Conservation (phyloP, 2,113 vertebrate genomes). For the Psophia crepitans region DNA sequence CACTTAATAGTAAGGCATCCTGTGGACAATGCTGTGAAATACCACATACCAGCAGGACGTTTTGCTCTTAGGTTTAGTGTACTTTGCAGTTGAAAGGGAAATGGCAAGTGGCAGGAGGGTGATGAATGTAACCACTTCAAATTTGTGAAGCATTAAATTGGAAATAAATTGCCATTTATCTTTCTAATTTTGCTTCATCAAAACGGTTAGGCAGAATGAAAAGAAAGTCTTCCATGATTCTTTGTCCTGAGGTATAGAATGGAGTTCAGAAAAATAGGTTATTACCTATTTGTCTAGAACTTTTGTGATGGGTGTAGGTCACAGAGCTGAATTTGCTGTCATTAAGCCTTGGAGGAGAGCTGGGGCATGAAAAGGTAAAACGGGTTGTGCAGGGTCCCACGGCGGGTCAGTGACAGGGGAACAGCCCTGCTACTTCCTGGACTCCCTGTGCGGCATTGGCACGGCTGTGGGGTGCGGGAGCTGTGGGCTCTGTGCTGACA, state of each 20-base stretch:
- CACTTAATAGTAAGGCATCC: background rate
- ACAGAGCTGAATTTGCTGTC: background rate
- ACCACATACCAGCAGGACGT: background rate
- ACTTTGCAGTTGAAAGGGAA: background rate
- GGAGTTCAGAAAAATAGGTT: background rate
- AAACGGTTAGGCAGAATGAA: background rate
- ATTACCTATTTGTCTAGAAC: background rate
- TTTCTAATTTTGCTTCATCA: slow-evolving; percentile 11
- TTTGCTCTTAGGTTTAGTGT: background rate
- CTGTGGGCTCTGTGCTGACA: background rate
- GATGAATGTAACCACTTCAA: background rate
- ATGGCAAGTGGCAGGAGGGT: background rate
- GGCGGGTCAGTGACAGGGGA: background rate
- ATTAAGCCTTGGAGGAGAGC: background rate
- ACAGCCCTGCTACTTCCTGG: background rate
- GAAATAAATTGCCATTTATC: slow-evolving; percentile 3
- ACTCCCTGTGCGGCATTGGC: background rate
- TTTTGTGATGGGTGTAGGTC: background rate
- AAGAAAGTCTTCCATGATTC: background rate
- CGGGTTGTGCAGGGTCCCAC: background rate
- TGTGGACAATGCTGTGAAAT: background rate
- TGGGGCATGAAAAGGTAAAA: background rate
- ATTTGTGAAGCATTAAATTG: background rate
- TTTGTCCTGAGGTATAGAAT: background rate
- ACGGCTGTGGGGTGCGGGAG: fast-evolving